Evolutionary conservation across 2,797 vertebrate species (phyloP), one percentile per base, ranked within the genome.

Genomic region (Avahi laniger): DNA sequence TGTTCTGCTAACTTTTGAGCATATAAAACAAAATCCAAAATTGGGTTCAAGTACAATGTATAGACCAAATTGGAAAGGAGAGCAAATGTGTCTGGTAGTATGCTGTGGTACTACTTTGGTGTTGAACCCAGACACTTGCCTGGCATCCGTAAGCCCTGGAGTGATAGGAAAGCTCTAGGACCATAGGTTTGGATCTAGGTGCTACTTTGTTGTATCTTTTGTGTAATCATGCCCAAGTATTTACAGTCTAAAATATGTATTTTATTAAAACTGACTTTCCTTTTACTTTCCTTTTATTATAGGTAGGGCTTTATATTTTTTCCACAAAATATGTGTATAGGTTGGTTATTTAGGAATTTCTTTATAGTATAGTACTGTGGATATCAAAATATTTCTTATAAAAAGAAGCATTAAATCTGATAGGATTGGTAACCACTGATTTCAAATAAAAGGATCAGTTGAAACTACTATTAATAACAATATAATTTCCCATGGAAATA

Each of bases 331-430:
- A 72, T 61, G 12, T 92, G 11, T 91, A 18, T 81, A 89, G 8
- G 28, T 87, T 90, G n/a, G 12, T 81, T 95, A 93, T 83, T 93
- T 94, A 91, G 73, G 43, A 96, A 80, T 93, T 89, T 80, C 18
- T 93, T 94, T 61, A 43, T 90, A 79, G 13, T 52, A 30, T 46
- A 65, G 18, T 95, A 59, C 10, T 82, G 7, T 78, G 12, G 28
- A 52, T 96, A 82, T 90, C 67, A 92, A 86, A 82, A 57, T 90
- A 89, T 87, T 91, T 96, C 41, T 93, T 91, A 81, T 89, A 41
- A 70, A 84, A 88, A 41, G 13, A 54, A 14, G 8, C 80, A 67
- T 69, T 87, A 65, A 69, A 41, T 97, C 43, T 89, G 52, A 65
- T 65, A 94, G 15, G 13, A 4, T 87, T 92, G 48, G 65, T 91